These are phyloP conservation scores for Notocelia uddmanniana DNA, from an alignment of 2,888 invertebrate genomes.

Conservation along the genomic window DNA sequence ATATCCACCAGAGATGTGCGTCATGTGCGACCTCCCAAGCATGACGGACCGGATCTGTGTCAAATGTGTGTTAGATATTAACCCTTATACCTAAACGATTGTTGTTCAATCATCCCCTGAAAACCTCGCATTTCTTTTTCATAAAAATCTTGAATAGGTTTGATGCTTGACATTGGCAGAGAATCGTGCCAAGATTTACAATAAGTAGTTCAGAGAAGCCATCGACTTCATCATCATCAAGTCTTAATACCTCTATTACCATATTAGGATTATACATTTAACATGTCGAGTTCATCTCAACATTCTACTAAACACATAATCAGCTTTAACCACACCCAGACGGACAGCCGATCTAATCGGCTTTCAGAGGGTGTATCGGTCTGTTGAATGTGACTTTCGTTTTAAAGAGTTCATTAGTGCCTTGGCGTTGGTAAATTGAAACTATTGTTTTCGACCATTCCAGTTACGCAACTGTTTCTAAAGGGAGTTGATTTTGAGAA, in stretches of 20 bases:
- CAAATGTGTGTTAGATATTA: too few species aligned
- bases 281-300: slow-evolving; percentile 12
- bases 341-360: slow-evolving; percentile 38
- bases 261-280: slow-evolving; percentile 22
- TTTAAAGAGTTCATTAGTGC: slow-evolving; percentile 33
- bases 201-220: slow-evolving; percentile 1
- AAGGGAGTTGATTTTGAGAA: neutral
- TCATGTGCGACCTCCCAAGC: too few species aligned
- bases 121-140: neutral
- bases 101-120: neutral
- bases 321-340: slow-evolving; percentile 37
- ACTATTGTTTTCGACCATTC: slow-evolving; percentile 28
- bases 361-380: slow-evolving; percentile 31
- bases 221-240: slow-evolving; percentile 10
- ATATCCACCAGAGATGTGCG: too few species aligned
- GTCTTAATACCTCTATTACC: slow-evolving; percentile 19
- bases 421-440: slow-evolving; percentile 25
- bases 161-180: neutral
- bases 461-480: slow-evolving; percentile 9
- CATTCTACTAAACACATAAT: slow-evolving; percentile 37
- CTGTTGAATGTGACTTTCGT: slow-evolving; percentile 42
- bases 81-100: neutral
- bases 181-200: neutral
- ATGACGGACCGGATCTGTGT: too few species aligned
- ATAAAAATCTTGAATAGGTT: too few species aligned